These are phyloP conservation scores for Keiferia lycopersicella DNA, from an alignment of 2,888 invertebrate species.

Conservation along the genomic window DNA sequence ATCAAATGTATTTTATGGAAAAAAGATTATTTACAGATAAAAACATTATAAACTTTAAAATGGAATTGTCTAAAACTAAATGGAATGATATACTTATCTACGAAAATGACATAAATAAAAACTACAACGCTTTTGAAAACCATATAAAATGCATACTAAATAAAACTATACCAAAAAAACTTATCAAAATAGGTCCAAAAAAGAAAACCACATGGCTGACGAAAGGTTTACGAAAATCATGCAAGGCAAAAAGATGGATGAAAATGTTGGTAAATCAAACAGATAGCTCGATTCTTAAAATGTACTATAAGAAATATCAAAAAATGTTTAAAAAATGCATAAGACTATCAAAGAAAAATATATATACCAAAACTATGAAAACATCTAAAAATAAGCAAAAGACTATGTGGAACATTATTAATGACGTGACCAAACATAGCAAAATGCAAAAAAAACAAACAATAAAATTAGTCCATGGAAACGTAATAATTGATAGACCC, in stretches of 20 bases:
- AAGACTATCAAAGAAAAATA: neutral
- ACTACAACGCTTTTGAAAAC: neutral
- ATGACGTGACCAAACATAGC: neutral
- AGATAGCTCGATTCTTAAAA: slow-evolving; percentile 8
- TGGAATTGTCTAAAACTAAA: neutral
- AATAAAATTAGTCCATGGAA: neutral
- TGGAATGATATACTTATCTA: neutral
- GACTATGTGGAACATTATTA: slow-evolving; percentile 6
- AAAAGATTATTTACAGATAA: slow-evolving; percentile 1
- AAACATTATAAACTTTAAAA: slow-evolving; percentile 8
- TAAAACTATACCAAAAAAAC: slow-evolving; percentile 8
- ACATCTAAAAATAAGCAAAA: slow-evolving; percentile 17
- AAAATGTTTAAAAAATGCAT: slow-evolving; percentile 14
- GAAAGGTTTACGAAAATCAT: neutral
- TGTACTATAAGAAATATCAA: slow-evolving; percentile 13
- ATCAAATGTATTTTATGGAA: neutral
- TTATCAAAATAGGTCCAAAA: neutral
- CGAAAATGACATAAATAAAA: neutral
- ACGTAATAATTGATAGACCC: slow-evolving; percentile 1
- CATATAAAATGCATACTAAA: neutral
- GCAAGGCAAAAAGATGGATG: neutral
- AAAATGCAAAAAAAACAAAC: neutral
- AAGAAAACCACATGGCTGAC: slow-evolving; percentile 6
- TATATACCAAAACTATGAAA: neutral
- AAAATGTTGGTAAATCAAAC: slow-evolving; percentile 10